Conservation (phyloP, 1,140 invertebrate species). For the Samia ricini region DNA sequence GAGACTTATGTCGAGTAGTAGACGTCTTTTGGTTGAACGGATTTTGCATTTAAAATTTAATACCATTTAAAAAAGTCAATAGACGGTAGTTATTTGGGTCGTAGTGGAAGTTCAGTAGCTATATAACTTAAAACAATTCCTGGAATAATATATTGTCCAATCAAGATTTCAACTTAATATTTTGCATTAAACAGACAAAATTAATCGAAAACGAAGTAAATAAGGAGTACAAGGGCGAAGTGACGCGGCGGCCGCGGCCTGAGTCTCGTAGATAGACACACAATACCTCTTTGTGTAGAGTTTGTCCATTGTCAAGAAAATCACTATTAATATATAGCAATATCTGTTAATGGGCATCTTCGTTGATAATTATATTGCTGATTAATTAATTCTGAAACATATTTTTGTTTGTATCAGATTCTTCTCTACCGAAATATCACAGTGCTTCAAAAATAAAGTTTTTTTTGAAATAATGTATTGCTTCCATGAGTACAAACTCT, state of each 20-base stretch:
- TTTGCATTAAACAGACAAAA: neutral
- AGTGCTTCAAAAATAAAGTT: no score
- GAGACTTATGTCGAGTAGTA: no score
- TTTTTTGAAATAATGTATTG: no score
- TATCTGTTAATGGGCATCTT: conserved; percentile 1
- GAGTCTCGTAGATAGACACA: conserved; percentile 1
- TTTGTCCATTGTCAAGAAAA: conserved; percentile 1
- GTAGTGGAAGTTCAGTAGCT: no score
- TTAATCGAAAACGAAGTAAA: neutral
- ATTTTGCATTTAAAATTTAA: no score
- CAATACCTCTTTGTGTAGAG: conserved; percentile 2
- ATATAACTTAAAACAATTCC: no score
- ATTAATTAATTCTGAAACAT: neutral
- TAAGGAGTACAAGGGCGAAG: neutral
- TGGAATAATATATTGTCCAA: no score
- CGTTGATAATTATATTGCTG: neutral
- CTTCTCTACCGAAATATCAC: no score
- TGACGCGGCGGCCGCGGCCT: neutral
- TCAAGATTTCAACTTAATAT: neutral
- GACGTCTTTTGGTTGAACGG: no score
- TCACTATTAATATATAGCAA: conserved; percentile 2
- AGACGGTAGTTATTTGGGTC: no score
- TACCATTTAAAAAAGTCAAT: no score
- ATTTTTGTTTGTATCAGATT: neutral
- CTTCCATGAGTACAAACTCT: no score